phyloP scores from a whole-genome alignment of 2,797 vertebrate genomes.

The Hoplostethus mediterraneus region DNA sequence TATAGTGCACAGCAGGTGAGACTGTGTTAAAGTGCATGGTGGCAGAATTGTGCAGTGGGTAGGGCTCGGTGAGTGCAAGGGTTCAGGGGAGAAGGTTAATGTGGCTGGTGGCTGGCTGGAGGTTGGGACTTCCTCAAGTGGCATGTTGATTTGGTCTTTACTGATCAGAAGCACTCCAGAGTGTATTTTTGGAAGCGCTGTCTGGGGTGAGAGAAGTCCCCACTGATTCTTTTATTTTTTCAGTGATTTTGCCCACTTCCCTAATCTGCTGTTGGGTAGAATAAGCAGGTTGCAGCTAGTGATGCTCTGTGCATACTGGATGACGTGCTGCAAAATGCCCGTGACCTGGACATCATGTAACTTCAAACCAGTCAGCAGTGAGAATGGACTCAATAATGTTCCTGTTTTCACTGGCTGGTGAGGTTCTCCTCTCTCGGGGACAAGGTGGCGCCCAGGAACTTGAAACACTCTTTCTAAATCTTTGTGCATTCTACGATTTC shows the following conservation, averaged over 20 bases:
- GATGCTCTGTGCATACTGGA: constrained; percentile 15
- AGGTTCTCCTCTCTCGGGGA: constrained; percentile 18
- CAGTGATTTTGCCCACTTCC: neutral
- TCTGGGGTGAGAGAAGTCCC: neutral
- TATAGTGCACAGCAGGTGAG: constrained; percentile 42
- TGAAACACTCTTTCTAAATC: neutral
- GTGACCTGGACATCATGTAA: constrained; percentile 37
- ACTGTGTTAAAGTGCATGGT: constrained; percentile 46
- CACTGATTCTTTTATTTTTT: neutral
- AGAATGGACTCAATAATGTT: constrained; percentile 7
- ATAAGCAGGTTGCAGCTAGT: neutral
- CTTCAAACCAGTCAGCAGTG: constrained; percentile 12
- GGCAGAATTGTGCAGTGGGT: constrained; percentile 47
- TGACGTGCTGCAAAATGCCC: constrained; percentile 32
- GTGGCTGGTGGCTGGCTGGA: constrained; percentile 39
- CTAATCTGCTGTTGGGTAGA: constrained; percentile 16
- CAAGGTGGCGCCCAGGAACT: neutral
- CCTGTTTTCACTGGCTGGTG: neutral
- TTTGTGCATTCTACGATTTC: neutral
- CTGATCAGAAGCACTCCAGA: neutral
- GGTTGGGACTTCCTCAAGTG: constrained; percentile 36
- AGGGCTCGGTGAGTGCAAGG: constrained; percentile 41
- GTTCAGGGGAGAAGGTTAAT: constrained; percentile 60
- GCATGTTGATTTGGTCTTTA: constrained; percentile 21
- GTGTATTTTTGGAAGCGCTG: constrained; percentile 10